Conservation (phyloP, 2,888 invertebrate genomes). For the Lacanobia wlatinum region DNA sequence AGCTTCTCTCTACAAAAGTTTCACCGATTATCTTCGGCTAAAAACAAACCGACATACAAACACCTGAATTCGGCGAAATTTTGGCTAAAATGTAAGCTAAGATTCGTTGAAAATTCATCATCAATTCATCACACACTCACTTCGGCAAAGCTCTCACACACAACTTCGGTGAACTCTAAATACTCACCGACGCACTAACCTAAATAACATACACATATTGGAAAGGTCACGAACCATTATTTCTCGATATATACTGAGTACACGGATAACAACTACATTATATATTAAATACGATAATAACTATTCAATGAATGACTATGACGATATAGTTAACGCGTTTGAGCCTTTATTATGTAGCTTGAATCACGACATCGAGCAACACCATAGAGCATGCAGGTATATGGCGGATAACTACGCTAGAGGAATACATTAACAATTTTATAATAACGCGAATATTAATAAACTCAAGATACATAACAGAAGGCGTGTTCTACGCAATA, state of each 20-base stretch:
- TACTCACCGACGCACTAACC: slow-evolving; percentile 62
- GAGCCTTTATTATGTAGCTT: slow-evolving; percentile 84
- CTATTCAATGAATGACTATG: slow-evolving; percentile 82
- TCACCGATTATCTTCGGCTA: slow-evolving; percentile 35
- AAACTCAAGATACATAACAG: slow-evolving; percentile 82
- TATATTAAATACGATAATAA: slow-evolving; percentile 74
- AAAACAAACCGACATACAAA: slow-evolving; percentile 13
- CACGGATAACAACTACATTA: slow-evolving; percentile 76
- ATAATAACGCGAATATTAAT: slow-evolving; percentile 45
- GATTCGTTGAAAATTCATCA: slow-evolving; percentile 54
- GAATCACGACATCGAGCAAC: slow-evolving; percentile 62
- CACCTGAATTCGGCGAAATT: slow-evolving; percentile 44
- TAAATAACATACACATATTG: slow-evolving; percentile 80
- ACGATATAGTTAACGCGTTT: slow-evolving; percentile 70
- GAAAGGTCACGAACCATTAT: slow-evolving; percentile 90
- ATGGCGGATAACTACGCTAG: slow-evolving; percentile 56
- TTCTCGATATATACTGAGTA: slow-evolving; percentile 84
- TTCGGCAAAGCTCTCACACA: slow-evolving; percentile 38
- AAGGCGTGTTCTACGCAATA: slow-evolving; percentile 75
- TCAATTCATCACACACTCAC: slow-evolving; percentile 29
- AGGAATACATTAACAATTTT: slow-evolving; percentile 58
- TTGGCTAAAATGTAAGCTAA: slow-evolving; percentile 47
- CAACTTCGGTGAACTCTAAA: slow-evolving; percentile 48
- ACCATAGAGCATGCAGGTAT: slow-evolving; percentile 60
- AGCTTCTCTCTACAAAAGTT: slow-evolving; percentile 33